These are phyloP conservation scores for Tigriopus californicus DNA, from an alignment of 2,888 invertebrate genomes.

Conservation along the genomic window DNA sequence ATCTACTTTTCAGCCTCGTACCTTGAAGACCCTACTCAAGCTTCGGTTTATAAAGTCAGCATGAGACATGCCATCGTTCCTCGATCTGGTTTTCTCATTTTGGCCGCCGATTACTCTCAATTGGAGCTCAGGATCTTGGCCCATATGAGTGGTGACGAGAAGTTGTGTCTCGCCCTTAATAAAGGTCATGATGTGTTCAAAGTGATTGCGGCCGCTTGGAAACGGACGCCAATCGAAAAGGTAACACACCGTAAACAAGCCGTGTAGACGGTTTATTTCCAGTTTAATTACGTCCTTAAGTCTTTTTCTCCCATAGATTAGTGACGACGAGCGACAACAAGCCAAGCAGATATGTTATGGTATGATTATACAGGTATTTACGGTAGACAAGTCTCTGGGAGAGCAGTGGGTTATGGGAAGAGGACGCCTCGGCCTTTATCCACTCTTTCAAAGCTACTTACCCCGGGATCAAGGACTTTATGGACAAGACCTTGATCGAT, in stretches of 20 bases:
- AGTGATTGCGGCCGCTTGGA: slow-evolving; percentile 68
- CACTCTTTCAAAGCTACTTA: slow-evolving; percentile 54
- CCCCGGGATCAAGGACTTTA: slow-evolving; percentile 41
- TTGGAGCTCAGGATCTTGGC: slow-evolving; percentile 81
- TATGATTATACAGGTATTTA: slow-evolving; percentile 78
- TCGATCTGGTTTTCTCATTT: slow-evolving; percentile 35
- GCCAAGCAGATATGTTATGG: slow-evolving; percentile 80
- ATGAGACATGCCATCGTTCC: slow-evolving; percentile 27
- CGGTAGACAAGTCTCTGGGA: slow-evolving; percentile 57
- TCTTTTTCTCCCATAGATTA: slow-evolving; percentile 28
- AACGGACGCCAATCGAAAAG: slow-evolving; percentile 40
- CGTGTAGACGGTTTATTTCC: too few relatives aligned
- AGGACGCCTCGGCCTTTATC: slow-evolving; percentile 47
- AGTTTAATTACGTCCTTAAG: too few relatives aligned
- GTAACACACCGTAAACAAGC: slow-evolving; percentile 30
- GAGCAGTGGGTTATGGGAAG: slow-evolving; percentile 57
- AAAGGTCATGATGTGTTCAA: slow-evolving; percentile 49
- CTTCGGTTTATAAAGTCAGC: not conserved
- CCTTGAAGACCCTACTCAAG: too few relatives aligned
- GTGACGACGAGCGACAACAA: slow-evolving; percentile 55
- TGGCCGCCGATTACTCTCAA: slow-evolving; percentile 92
- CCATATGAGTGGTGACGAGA: slow-evolving; percentile 60
- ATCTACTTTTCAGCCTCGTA: too few relatives aligned
- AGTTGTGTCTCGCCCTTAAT: slow-evolving; percentile 38
- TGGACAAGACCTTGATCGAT: slow-evolving; percentile 38